phyloP scores from a whole-genome alignment of 2,888 invertebrate species.

The Adineta ricciae region DNA sequence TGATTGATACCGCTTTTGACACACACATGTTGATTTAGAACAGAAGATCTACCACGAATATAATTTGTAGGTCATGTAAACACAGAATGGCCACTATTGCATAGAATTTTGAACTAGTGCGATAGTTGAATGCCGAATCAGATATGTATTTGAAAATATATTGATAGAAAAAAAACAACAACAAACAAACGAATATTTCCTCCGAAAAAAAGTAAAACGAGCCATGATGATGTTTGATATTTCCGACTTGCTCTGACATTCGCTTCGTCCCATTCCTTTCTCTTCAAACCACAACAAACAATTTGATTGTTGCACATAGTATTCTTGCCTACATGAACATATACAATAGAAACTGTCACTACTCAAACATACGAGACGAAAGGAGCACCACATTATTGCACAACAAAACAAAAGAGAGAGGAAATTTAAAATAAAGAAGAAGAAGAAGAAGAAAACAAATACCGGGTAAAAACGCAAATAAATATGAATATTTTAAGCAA shows the following conservation, averaged over 20 bases:
- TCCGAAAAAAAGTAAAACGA: not conserved
- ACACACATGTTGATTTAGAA: too few species aligned
- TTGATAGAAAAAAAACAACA: not conserved
- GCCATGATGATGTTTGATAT: not conserved
- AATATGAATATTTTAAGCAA: not conserved
- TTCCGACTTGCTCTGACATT: too few species aligned
- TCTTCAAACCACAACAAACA: not conserved
- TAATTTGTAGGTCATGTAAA: too few species aligned
- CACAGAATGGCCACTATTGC: too few species aligned
- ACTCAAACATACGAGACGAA: not conserved
- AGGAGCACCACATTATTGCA: conserved; percentile 2
- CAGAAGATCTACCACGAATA: too few species aligned
- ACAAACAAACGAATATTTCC: not conserved
- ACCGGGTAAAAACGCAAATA: not conserved
- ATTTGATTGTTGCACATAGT: not conserved
- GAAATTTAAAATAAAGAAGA: not conserved
- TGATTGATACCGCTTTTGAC: too few species aligned
- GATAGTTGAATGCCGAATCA: not conserved
- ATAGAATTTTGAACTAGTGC: too few species aligned
- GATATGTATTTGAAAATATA: conserved; percentile 5
- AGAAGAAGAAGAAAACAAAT: not conserved
- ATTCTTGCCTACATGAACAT: not conserved
- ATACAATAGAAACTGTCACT: not conserved
- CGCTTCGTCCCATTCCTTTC: not conserved
- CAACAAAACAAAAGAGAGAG: not conserved